phyloP scores from a whole-genome alignment of 2,797 vertebrate genomes.

The Mallotus villosus region DNA sequence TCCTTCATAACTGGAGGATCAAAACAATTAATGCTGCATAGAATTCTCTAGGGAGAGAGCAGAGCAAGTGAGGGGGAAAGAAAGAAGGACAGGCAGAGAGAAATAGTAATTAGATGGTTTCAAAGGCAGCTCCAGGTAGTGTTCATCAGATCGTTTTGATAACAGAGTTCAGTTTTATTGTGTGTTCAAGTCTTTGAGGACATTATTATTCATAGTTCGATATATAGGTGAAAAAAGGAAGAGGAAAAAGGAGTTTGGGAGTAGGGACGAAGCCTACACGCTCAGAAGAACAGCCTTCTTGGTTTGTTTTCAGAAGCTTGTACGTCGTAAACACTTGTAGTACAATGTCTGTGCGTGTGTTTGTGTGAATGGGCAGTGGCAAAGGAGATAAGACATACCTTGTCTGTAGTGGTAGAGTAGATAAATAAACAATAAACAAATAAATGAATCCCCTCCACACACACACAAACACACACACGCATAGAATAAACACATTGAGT shows the following conservation, averaged over 20 bases:
- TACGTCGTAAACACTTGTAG: slow-evolving; percentile 19
- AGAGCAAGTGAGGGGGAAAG: background rate
- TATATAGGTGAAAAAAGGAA: background rate
- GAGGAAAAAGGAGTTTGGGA: background rate
- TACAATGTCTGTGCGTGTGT: slow-evolving; percentile 9
- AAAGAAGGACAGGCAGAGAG: background rate
- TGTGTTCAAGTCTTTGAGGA: no score
- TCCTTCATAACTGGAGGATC: slow-evolving; percentile 15
- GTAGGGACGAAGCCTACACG: background rate
- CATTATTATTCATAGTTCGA: no score
- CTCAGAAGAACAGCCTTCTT: slow-evolving; percentile 5
- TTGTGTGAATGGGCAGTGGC: slow-evolving; percentile 3
- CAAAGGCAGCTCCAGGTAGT: no score
- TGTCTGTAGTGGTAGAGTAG: slow-evolving; percentile 8
- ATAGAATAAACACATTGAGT: background rate
- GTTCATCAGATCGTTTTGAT: no score
- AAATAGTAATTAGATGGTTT: no score
- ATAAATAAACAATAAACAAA: slow-evolving; percentile 7
- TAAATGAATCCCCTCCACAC: background rate
- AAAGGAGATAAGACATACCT: slow-evolving; percentile 23
- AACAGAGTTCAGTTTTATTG: no score
- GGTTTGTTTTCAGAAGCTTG: slow-evolving; percentile 11
- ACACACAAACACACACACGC: background rate
- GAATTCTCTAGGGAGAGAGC: slow-evolving; percentile 1
- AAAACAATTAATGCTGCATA: background rate